Percentiles rank a stretch among this genome's conserved stretches.
Evolutionary conservation across 2,797 vertebrate genomes (phyloP).

Genomic region (Poeciliopsis paucimaculata): DNA sequence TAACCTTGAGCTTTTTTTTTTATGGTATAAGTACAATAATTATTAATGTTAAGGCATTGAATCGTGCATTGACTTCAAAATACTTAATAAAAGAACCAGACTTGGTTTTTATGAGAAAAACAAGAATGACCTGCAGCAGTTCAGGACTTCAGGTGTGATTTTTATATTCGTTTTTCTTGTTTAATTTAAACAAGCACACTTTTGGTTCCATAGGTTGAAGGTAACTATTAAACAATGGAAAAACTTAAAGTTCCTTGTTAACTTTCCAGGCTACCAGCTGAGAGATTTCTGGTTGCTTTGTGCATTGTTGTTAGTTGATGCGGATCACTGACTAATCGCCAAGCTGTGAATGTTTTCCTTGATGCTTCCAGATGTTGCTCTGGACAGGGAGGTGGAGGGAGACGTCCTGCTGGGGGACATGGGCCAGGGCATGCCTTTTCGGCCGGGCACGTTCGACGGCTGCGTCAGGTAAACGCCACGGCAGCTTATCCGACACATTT

Average conservation of each 20-base stretch:
- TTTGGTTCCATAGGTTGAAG: background rate
- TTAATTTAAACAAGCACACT: background rate
- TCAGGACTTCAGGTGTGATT: background rate
- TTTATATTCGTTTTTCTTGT: background rate
- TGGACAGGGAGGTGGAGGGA: conserved; percentile 91
- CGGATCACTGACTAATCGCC: background rate
- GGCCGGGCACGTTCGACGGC: conserved; percentile 91
- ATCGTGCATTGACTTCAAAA: background rate
- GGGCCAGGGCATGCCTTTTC: conserved; percentile 92
- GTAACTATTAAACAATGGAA: background rate
- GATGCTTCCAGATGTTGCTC: conserved; percentile 84
- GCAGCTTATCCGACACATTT: background rate
- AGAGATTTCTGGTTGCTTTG: background rate
- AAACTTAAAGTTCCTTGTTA: background rate
- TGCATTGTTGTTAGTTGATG: background rate
- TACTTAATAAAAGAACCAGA: background rate
- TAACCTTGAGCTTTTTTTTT: background rate
- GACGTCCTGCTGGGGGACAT: conserved; percentile 91
- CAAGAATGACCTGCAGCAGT: background rate
- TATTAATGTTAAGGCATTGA: background rate
- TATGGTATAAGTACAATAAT: background rate
- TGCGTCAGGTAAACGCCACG: conserved; percentile 87
- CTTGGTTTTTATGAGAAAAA: background rate
- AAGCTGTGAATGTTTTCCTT: background rate
- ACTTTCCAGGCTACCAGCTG: background rate